These are phyloP conservation scores for Euwallacea similis DNA, from an alignment of 1,140 invertebrate genomes.

Conservation along the genomic window DNA sequence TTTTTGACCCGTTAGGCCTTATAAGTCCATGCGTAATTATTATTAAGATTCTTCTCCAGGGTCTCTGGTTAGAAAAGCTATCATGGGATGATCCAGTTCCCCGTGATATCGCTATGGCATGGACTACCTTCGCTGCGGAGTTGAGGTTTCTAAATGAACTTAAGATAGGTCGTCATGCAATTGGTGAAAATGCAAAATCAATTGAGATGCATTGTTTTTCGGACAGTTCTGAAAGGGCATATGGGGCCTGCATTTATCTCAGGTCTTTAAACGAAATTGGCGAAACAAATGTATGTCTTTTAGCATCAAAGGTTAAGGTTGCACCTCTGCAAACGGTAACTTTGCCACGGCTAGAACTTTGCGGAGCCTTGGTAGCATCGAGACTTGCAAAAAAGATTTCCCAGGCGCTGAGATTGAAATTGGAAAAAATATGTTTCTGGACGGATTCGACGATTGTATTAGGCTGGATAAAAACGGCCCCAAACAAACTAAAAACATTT, in stretches of 20 bases:
- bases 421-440: constrained; percentile 22
- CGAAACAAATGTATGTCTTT: constrained; percentile 17
- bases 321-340: constrained; percentile 48
- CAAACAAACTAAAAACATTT: constrained; percentile 50
- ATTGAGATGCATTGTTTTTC: constrained; percentile 51
- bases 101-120: not conserved
- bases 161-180: not conserved
- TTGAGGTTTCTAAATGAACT: constrained; percentile 11
- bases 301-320: constrained; percentile 50
- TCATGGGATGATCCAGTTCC: constrained; percentile 39
- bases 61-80: constrained; percentile 29
- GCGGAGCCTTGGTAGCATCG: constrained; percentile 47
- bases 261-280: constrained; percentile 26
- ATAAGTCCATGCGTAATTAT: constrained; percentile 8
- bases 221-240: constrained; percentile 52
- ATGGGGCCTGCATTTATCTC: constrained; percentile 53
- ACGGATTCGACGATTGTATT: constrained; percentile 39
- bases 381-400: constrained; percentile 24
- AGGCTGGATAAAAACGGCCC: constrained; percentile 34
- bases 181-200: constrained; percentile 11
- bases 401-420: not conserved
- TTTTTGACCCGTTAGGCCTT: constrained; percentile 26
- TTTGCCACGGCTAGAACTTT: constrained; percentile 49
- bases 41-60: not conserved
- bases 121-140: constrained; percentile 7